These are phyloP conservation scores for Hartigia nigra DNA, from an alignment of 2,888 invertebrate species.

Conservation along the genomic window DNA sequence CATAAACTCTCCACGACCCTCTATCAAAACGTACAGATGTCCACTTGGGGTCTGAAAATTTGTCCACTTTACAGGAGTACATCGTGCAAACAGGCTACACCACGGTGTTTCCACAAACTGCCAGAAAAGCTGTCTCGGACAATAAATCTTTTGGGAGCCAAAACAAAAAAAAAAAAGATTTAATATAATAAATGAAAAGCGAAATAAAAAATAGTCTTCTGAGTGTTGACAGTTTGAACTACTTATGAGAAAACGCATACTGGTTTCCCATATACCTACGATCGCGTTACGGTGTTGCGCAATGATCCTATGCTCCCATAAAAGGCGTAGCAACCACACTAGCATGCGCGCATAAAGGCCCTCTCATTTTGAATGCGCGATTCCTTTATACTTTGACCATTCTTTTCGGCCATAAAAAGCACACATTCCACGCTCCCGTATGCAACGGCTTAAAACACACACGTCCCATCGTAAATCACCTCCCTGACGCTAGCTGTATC, in stretches of 20 bases:
- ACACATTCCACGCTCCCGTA: constrained; percentile 49
- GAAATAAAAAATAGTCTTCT: not conserved
- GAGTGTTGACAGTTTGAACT: not conserved
- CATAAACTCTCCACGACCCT: not conserved
- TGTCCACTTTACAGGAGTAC: not conserved
- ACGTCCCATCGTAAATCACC: constrained; percentile 53
- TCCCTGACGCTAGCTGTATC: constrained; percentile 34
- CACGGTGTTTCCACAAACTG: not conserved
- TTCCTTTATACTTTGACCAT: constrained; percentile 52
- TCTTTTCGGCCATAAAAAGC: constrained; percentile 55
- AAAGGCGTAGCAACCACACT: constrained; percentile 38
- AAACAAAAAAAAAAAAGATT: not conserved
- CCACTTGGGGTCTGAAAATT: not conserved
- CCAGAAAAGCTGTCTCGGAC: not conserved
- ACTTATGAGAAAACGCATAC: constrained; percentile 17
- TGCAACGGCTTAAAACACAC: constrained; percentile 51
- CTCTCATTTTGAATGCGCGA: constrained; percentile 55
- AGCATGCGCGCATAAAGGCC: constrained; percentile 44
- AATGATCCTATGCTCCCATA: constrained; percentile 46
- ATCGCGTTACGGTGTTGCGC: constrained; percentile 49
- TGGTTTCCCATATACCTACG: constrained; percentile 40
- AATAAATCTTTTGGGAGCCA: not conserved
- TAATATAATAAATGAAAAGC: not conserved
- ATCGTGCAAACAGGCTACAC: not conserved
- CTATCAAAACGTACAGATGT: not conserved